Evolutionary conservation across 2,888 invertebrate species (phyloP), one percentile per base, ranked within the genome.

Genomic region (Pristionchus mayeri): DNA sequence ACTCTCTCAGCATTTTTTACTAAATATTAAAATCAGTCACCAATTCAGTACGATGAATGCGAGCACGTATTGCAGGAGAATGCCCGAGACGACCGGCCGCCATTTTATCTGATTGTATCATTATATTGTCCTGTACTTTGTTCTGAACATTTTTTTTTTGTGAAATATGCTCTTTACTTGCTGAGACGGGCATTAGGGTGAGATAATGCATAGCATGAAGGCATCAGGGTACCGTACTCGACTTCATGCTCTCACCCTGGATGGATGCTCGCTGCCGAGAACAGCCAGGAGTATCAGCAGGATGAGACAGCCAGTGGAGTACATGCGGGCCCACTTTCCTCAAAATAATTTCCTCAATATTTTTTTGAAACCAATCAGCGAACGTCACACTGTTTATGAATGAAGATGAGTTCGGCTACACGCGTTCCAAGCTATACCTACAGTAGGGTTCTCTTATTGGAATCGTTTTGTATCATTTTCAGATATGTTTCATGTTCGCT

Each of bases 21-120:
- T 7, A 57, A 7, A 27, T 21, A 57, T 60, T 50, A 30, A 7
- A 57, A 13, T 30, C n/a, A 67, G 24, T 2, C 95, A 94, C 96
- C 96, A 97, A 85, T 96, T 95, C 87, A 98, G 95, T 87, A 96
- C 96, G 27, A 97, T 88, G 2, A 97, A 91, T 0, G 96, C 97
- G 85, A 98, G 95, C 3, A 95, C 85, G 91, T 97, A 96, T 94
- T 98, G 98, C 3, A 97, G 93, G 0, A 95, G 93, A 27, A 97
- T 93, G 0, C 97, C 97, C 91, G 95, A 95, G n/a, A 95, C 91
- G 0, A 97, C 96, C 0, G 95, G 95, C 11, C 95, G 94, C 97
- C 97, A 93, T n/a, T 90, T 91, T 0, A 93, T 92, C 93, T 93
- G 24, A n/a, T n/a, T n/a, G n/a, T n/a, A 27, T 48, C 21, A 67